These are phyloP conservation scores for Brachyistius frenatus DNA, from an alignment of 2,113 vertebrate species.

Conservation along the genomic window DNA sequence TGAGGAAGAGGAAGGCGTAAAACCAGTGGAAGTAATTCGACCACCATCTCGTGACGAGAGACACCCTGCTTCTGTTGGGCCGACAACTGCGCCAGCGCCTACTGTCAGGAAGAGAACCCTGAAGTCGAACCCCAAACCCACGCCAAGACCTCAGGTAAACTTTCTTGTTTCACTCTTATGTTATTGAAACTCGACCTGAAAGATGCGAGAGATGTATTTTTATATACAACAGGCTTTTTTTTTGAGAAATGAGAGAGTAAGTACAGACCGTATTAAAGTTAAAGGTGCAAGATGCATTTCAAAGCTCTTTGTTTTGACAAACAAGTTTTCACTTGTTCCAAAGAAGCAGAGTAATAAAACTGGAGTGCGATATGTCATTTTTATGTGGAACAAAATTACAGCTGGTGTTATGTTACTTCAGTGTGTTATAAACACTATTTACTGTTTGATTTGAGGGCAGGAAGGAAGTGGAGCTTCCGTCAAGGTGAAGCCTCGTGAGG, in stretches of 20 bases:
- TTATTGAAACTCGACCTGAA: too few relatives aligned
- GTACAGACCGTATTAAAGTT: neutral
- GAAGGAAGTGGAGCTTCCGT: constrained; percentile 41
- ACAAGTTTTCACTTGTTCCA: too few relatives aligned
- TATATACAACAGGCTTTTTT: too few relatives aligned
- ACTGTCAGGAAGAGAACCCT: constrained; percentile 82
- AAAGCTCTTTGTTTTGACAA: too few relatives aligned
- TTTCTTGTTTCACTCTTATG: neutral
- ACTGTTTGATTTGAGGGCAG: constrained; percentile 50
- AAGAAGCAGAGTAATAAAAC: too few relatives aligned
- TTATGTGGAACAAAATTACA: too few relatives aligned
- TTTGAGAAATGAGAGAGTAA: neutral
- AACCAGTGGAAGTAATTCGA: constrained; percentile 11
- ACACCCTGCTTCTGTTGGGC: constrained; percentile 73
- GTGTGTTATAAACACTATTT: neutral
- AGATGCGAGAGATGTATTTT: too few relatives aligned
- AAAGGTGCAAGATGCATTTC: neutral
- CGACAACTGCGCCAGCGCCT: constrained; percentile 75
- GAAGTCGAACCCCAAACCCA: constrained; percentile 39
- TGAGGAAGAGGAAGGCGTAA: constrained; percentile 88
- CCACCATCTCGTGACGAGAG: constrained; percentile 60
- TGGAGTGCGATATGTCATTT: too few relatives aligned
- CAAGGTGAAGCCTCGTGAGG: constrained; percentile 53
- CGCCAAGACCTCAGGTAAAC: constrained; percentile 47
- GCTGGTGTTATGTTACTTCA: neutral